Conservation (phyloP, 2,113 vertebrate species). For the Hippocampus barbouri region DNA sequence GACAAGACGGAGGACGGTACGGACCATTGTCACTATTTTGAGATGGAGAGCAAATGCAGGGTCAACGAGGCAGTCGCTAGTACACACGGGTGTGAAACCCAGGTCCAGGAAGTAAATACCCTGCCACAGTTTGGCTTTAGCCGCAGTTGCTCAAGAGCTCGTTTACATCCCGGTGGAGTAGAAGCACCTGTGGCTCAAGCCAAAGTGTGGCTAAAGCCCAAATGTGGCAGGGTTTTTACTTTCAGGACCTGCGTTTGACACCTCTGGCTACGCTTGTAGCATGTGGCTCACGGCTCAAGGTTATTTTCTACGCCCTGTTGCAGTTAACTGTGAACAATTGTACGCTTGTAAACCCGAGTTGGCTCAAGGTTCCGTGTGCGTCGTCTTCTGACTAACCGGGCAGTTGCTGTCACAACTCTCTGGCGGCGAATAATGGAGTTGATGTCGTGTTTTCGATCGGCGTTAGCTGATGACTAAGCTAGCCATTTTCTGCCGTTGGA, state of each 20-base stretch:
- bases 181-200: no score
- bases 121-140: no score
- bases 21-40: background rate
- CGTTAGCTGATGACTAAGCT: background rate
- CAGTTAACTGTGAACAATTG: background rate
- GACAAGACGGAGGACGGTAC: background rate
- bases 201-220: no score
- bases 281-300: background rate
- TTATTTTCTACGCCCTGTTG: background rate
- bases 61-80: background rate
- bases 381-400: background rate
- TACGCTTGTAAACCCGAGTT: background rate
- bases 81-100: no score
- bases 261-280: background rate
- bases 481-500: no score
- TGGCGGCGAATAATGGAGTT: background rate
- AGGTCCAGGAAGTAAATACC: no score
- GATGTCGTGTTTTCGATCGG: background rate
- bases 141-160: no score
- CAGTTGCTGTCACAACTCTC: background rate
- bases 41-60: background rate
- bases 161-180: no score
- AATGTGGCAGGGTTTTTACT: no score
- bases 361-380: background rate
- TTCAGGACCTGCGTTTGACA: no score